Percentiles rank a stretch among this genome's conserved stretches.
phyloP scores from a whole-genome alignment of 2,888 invertebrate species.

The Cactoblastis cactorum region DNA sequence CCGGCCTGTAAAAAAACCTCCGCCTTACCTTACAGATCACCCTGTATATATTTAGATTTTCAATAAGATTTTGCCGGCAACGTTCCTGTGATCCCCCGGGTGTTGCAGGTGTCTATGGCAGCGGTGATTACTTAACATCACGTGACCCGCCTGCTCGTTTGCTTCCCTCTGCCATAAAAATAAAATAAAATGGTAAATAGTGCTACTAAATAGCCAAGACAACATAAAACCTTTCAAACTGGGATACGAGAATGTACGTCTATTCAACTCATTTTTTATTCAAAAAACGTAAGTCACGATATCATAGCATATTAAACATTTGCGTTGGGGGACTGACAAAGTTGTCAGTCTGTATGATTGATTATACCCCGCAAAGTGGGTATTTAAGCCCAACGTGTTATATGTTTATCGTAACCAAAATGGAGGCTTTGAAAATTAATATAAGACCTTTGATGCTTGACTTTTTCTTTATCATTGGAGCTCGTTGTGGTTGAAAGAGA shows the following conservation, averaged over 20 bases:
- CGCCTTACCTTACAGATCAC: no score
- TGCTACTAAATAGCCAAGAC: no score
- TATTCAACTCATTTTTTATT: background rate
- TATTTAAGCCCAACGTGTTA: slow-evolving; percentile 3
- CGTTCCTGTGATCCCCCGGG: no score
- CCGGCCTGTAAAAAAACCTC: no score
- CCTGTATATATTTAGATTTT: no score
- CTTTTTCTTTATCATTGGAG: background rate
- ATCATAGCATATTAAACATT: slow-evolving; percentile 2
- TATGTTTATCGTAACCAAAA: slow-evolving; percentile 4
- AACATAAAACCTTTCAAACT: background rate
- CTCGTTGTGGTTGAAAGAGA: no score
- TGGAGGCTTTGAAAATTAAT: slow-evolving; percentile 4
- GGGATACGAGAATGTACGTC: background rate
- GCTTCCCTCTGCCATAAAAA: no score
- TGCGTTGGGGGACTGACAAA: slow-evolving; percentile 1
- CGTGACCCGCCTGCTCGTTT: no score
- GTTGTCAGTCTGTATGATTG: slow-evolving; percentile 3
- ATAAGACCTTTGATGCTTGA: background rate
- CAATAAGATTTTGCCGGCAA: no score
- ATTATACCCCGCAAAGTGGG: slow-evolving; percentile 6
- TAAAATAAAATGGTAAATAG: no score
- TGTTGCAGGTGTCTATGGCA: no score
- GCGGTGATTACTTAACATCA: no score
- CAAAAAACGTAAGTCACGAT: slow-evolving; percentile 8